Evolutionary conservation across 2,797 vertebrate genomes (phyloP).

Genomic region (Psittacula derbiana): DNA sequence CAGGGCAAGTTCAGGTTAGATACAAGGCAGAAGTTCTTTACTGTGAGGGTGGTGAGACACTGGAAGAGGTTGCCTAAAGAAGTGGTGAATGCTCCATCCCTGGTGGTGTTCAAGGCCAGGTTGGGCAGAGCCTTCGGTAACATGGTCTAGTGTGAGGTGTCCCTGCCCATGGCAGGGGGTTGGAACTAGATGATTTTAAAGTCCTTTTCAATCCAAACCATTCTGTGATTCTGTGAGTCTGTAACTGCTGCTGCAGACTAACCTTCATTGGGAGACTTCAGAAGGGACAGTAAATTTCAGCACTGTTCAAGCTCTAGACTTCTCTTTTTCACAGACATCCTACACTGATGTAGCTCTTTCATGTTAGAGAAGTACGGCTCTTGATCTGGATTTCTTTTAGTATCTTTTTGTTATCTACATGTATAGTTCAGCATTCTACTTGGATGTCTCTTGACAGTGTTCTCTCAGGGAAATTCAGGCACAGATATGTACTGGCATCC

Average conservation of each 20-base stretch:
- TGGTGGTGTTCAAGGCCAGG: not conserved
- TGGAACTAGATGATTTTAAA: not conserved
- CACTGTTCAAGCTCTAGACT: not conserved
- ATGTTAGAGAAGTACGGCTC: not conserved
- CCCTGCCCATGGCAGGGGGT: not conserved
- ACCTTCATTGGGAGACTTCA: slow-evolving; percentile 2
- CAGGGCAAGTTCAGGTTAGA: not conserved
- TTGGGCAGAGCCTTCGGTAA: not conserved
- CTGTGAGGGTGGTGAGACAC: not conserved
- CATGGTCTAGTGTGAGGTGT: not conserved
- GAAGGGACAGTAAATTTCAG: not conserved
- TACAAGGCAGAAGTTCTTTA: not conserved
- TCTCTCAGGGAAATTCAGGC: not conserved
- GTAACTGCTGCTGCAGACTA: not conserved
- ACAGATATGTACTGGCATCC: not conserved
- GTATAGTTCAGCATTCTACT: not conserved
- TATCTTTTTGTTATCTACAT: not conserved
- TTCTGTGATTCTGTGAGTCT: not conserved
- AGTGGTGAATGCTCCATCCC: not conserved
- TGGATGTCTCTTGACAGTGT: not conserved
- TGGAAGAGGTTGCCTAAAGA: not conserved
- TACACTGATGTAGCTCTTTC: not conserved
- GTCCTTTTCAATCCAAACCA: not conserved
- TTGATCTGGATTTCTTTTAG: not conserved
- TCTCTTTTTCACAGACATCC: not conserved